These are phyloP conservation scores for Peromyscus attwateri DNA, from an alignment of 2,797 vertebrate genomes.

Conservation along the genomic window DNA sequence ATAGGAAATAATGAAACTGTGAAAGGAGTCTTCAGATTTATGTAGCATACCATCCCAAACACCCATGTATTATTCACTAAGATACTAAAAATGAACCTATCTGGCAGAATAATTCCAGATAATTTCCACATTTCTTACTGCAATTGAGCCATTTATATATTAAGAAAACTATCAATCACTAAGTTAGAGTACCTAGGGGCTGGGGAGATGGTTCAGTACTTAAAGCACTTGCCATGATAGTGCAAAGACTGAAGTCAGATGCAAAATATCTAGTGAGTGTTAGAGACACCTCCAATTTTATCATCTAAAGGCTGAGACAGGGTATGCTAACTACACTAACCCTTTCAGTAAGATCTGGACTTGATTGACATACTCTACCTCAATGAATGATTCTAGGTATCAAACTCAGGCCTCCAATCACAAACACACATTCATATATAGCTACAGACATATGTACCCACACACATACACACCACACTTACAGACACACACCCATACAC, in stretches of 20 bases:
- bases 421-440: neutral
- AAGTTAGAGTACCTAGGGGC: neutral
- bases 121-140: neutral
- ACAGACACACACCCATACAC: neutral
- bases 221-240: neutral
- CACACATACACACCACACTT: neutral
- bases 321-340: neutral
- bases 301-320: neutral
- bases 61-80: conserved; percentile 4
- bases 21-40: neutral
- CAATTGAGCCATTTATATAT: neutral
- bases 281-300: neutral
- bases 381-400: neutral
- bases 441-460: neutral
- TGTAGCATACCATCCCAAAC: neutral
- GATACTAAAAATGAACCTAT: neutral
- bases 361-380: neutral
- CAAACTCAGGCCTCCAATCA: neutral
- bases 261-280: neutral
- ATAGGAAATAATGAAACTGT: neutral
- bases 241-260: neutral
- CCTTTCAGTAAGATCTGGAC: neutral
- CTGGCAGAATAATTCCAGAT: neutral
- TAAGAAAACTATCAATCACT: neutral
- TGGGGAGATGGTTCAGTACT: neutral